Base-by-base conservation (phyloP, 2,797 vertebrate species). In the Chaenodraco wilsoni region DNA sequence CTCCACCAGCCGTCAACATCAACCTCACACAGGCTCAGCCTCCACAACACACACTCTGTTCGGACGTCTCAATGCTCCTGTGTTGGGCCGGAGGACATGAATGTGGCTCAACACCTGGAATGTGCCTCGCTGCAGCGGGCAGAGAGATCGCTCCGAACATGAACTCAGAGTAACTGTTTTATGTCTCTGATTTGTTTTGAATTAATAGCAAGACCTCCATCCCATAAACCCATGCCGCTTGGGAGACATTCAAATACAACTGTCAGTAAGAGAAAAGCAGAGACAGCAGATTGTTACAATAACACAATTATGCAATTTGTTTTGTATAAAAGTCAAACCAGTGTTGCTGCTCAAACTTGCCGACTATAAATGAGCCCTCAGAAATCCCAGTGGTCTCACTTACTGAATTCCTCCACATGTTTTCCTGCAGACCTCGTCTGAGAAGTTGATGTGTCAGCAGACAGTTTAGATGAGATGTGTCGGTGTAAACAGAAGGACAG, bases 21-120 rank as follows among this genome's bases (percentile, higher is more conserved):
- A 87, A 69, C 88, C 89, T 83, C 88, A 90, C 84, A 88, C 90
- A 77, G 78, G 46, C 83, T 69, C 3, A 17, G 69, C 69, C 69
- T 17, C 61, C 73, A 92, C 91, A 93, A 91, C 88, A 65, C 56
- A 0, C 31, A 21, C 84, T 71, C 84, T 92, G 92, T 94, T 92
- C 88, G 55, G 65, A 69, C 12, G 65, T 44, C 57, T 43, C 74
- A 88, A 84, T 50, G 84, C 74, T 58, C 54, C 85, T 82, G 74
- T 89, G 84, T 89, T 74, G 45, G 54, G 15, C 14, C 5, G 48
- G 67, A 70, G 69, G 56, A 27, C 48, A 5, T 7, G 60, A 78
- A 68, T 46, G 9, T 17, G 51, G 64, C 65, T 64, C 37, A 15
- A 82, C 81, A 82, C 51, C 71, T 79, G 86, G 80, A 78, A 62